phyloP scores from a whole-genome alignment of 1,140 invertebrate species.

The Mesaphorura yosii region DNA sequence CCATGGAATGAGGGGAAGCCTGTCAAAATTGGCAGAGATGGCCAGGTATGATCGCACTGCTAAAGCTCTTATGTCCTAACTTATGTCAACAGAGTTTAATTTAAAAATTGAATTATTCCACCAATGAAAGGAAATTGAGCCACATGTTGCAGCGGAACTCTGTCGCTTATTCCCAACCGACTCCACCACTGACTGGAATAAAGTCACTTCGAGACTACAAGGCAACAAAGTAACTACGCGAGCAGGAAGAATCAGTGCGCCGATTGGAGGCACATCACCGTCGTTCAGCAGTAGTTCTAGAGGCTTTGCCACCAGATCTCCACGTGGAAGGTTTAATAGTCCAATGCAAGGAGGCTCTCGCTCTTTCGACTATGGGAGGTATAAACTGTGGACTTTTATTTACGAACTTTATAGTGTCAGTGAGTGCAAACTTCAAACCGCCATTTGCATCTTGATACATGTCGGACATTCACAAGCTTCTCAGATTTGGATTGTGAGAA shows the following conservation, averaged over 20 bases:
- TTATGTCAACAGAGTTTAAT: background rate
- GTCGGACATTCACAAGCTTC: too few relatives aligned
- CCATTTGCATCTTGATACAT: too few relatives aligned
- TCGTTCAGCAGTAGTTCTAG: constrained; percentile 36
- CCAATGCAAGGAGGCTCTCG: constrained; percentile 35
- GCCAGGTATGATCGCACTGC: constrained; percentile 46
- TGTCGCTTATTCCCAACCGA: constrained; percentile 90
- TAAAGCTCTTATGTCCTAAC: background rate
- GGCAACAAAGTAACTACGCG: constrained; percentile 54
- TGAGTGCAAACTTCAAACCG: constrained; percentile 20
- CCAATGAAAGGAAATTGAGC: constrained; percentile 72
- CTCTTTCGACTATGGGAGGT: constrained; percentile 34
- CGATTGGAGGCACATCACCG: constrained; percentile 29
- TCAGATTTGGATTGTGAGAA: too few relatives aligned
- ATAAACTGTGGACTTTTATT: constrained; percentile 28
- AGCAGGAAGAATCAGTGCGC: constrained; percentile 21
- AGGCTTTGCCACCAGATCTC: constrained; percentile 35
- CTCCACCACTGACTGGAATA: constrained; percentile 79
- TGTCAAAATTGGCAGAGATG: constrained; percentile 96
- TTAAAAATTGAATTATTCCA: background rate
- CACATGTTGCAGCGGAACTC: constrained; percentile 82
- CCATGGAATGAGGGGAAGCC: constrained; percentile 97
- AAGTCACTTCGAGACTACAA: constrained; percentile 73
- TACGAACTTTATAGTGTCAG: constrained; percentile 18
- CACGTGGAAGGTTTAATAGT: constrained; percentile 14